Evolutionary conservation across 2,113 vertebrate genomes (phyloP).

Genomic region (Agelaius tricolor): DNA sequence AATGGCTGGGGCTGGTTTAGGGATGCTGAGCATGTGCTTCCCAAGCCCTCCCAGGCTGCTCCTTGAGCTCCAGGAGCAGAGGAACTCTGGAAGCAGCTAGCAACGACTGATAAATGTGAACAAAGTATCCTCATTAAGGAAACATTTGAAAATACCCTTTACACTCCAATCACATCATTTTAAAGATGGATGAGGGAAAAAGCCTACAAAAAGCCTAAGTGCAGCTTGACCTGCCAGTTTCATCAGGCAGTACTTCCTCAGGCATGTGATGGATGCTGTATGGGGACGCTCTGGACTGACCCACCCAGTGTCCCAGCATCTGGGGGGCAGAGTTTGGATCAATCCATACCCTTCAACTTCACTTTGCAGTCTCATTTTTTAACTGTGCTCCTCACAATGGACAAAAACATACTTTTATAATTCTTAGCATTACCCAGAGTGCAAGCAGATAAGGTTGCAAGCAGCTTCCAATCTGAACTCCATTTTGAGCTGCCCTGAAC

Average conservation of each 20-base stretch:
- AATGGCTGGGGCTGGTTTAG: neutral
- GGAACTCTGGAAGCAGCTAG: neutral
- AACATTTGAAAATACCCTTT: neutral
- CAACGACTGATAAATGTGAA: neutral
- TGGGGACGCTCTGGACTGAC: neutral
- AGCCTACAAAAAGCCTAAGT: neutral
- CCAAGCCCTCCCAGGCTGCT: neutral
- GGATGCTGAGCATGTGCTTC: neutral
- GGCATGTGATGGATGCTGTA: neutral
- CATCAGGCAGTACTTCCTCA: neutral
- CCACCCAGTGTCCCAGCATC: neutral
- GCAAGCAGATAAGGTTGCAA: neutral
- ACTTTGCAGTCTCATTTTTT: neutral
- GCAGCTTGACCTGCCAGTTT: neutral
- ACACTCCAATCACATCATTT: neutral
- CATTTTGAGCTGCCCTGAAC: slow-evolving; percentile 16
- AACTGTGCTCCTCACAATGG: neutral
- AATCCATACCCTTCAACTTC: neutral
- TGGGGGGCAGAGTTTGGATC: neutral
- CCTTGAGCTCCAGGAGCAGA: neutral
- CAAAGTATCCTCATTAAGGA: neutral
- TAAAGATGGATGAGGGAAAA: neutral
- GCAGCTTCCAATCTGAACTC: slow-evolving; percentile 8
- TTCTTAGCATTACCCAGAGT: neutral
- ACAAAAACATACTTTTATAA: neutral